Evolutionary conservation across 2,888 invertebrate species (phyloP).

Genomic region (Caenorhabditis sp.): DNA sequence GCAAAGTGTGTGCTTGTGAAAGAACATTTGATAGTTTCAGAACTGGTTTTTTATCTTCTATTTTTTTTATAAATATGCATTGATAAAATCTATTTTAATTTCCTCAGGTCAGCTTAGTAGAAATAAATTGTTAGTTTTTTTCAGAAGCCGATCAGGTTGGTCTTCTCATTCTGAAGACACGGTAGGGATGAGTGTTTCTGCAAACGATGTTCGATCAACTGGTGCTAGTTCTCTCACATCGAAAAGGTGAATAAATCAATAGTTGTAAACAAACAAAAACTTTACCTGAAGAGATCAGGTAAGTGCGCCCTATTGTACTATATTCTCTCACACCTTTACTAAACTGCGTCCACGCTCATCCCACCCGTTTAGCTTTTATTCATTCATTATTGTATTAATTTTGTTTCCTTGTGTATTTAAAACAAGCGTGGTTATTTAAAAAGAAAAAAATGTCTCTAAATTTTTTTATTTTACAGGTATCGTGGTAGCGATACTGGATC

Average conservation of each 20-base stretch:
- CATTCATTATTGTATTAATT: neutral
- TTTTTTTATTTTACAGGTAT: slow-evolving; percentile 27
- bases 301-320: neutral
- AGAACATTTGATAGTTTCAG: neutral
- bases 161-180: slow-evolving; percentile 39
- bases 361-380: neutral
- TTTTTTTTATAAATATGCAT: neutral
- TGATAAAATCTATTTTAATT: neutral
- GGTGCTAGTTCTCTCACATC: slow-evolving; percentile 31
- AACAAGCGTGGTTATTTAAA: too few relatives aligned
- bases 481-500: slow-evolving; percentile 48
- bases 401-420: too few relatives aligned
- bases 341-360: neutral
- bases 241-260: slow-evolving; percentile 18
- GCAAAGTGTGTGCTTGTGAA: neutral
- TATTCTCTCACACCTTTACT: neutral
- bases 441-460: too few relatives aligned
- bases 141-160: slow-evolving; percentile 52
- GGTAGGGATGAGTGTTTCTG: slow-evolving; percentile 49
- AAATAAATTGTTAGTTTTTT: slow-evolving; percentile 2
- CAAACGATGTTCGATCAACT: slow-evolving; percentile 43
- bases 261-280: neutral
- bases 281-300: neutral
- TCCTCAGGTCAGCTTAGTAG: neutral
- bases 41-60: neutral